phyloP scores from a whole-genome alignment of 2,888 invertebrate genomes.

The Netelia fuscicornis region DNA sequence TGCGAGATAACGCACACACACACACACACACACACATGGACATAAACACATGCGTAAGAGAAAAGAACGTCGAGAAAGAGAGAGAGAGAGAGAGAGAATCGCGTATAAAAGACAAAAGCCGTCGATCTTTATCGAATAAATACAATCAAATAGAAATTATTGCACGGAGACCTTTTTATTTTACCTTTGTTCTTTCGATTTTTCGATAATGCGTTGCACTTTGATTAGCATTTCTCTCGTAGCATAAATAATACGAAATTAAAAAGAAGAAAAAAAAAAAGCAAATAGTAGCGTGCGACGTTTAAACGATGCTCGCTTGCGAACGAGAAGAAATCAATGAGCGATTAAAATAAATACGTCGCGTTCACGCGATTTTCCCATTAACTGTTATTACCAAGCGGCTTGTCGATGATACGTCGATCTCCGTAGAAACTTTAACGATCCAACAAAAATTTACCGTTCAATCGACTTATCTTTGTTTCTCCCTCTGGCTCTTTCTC shows the following conservation, averaged over 20 bases:
- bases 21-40: neutral
- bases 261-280: too few species aligned
- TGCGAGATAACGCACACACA: constrained; percentile 35
- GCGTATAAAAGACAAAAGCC: constrained; percentile 34
- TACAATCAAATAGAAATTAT: neutral
- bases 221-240: too few species aligned
- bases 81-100: too few species aligned
- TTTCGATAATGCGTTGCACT: too few species aligned
- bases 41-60: neutral
- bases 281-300: too few species aligned
- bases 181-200: too few species aligned
- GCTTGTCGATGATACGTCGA: neutral
- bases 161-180: neutral
- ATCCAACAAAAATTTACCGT: neutral
- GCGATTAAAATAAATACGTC: neutral
- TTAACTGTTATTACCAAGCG: neutral
- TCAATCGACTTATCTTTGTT: neutral
- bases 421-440: constrained; percentile 2
- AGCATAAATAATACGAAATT: too few species aligned
- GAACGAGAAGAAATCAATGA: neutral
- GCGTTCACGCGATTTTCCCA: constrained; percentile 10
- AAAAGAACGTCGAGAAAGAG: neutral
- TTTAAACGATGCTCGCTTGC: too few species aligned
- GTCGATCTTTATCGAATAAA: constrained; percentile 36
- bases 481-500: too few species aligned